Evolutionary conservation across 2,797 vertebrate genomes (phyloP).

Genomic region (Scolopax rusticola): DNA sequence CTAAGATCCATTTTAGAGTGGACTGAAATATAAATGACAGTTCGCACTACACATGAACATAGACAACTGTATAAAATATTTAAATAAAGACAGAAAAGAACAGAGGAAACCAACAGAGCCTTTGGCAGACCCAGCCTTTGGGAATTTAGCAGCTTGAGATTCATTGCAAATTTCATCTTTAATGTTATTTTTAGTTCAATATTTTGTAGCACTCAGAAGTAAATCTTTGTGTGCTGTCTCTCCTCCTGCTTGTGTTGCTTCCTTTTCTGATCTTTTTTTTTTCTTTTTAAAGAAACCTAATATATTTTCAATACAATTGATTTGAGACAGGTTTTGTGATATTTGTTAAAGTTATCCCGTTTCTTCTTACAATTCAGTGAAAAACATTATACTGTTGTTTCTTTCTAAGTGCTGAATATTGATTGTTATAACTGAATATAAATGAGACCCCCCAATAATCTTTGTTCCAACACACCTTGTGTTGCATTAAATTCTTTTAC

Average conservation of each 20-base stretch:
- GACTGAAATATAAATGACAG: constrained; percentile 92
- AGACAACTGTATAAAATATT: constrained; percentile 97
- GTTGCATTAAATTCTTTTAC: neutral
- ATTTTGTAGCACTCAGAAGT: constrained; percentile 84
- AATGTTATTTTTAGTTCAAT: constrained; percentile 86
- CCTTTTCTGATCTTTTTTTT: constrained; percentile 51
- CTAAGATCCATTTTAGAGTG: constrained; percentile 83
- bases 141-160: constrained; percentile 84
- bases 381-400: neutral
- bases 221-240: constrained; percentile 79
- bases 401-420: constrained; percentile 40
- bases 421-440: constrained; percentile 43
- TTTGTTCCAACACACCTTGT: neutral
- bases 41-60: constrained; percentile 86
- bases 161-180: constrained; percentile 85
- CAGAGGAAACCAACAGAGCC: constrained; percentile 83
- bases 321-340: constrained; percentile 67
- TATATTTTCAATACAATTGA: constrained; percentile 80
- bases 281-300: constrained; percentile 72
- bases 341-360: constrained; percentile 48
- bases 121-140: constrained; percentile 84
- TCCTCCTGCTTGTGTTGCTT: constrained; percentile 60
- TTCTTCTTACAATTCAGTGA: constrained; percentile 30
- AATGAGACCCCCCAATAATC: neutral
- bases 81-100: constrained; percentile 86